Base-by-base conservation (phyloP, 2,888 invertebrate genomes). In the Zele albiditarsus region DNA sequence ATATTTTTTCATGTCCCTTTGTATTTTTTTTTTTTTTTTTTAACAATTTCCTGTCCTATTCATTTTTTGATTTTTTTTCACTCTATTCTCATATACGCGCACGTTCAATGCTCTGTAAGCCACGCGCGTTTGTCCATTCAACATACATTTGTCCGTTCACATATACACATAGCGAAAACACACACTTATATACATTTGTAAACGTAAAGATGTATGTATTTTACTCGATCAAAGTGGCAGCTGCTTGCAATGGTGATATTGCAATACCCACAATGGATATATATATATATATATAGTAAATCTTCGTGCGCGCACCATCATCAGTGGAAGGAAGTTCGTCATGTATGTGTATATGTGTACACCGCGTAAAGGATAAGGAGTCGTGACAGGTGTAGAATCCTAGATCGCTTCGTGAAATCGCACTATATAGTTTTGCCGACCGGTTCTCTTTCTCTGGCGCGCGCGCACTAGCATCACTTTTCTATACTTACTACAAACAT, bases 71-170 rank as follows among this genome's bases (percentile, higher is more conserved):
- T 38, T n/a, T n/a, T 42, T 42, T 14, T 49, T 38, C 16, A 28
- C 66, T 68, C 20, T 53, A 58, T 71, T 73, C 58, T 53, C 67
- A 75, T 71, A 68, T 68, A 71, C 60, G 65, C 68, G 46, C 66
- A 77, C 77, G 77, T 77, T 77, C 77, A 73, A 73, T 77, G 77
- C 77, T 73, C 77, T 71, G 77, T 66, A 77, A 75, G 73, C 77
- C 77, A 77, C 77, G 77, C 77, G 73, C 25, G 71, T 53, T 71
- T 71, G 20, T 53, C 20, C 53, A 53, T 53, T 53, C 53, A 53
- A 16, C 16, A 46, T 46, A 46, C 46, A 46, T 46, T n/a, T 16
- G 16, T 16, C 5, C 46, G n/a, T 46, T 4, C n/a, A 46, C n/a
- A 46, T n/a, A 3, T n/a, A 46, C 16, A 46, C 46, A 46, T 16